Conservation (phyloP, 2,113 vertebrate genomes). For the Calidris pygmaea region DNA sequence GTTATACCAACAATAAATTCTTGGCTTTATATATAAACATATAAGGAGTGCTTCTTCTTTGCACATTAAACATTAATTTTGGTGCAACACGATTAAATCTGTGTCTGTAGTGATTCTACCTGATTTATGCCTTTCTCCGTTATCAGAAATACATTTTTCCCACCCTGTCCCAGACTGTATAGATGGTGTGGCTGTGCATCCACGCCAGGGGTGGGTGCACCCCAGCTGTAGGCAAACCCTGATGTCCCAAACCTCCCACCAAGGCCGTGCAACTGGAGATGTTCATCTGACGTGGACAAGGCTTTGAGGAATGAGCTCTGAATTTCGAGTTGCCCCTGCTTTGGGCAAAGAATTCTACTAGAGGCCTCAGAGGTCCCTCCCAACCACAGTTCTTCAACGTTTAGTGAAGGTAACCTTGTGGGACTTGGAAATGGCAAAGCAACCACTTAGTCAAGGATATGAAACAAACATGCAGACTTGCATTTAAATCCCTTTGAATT, state of each 20-base stretch:
- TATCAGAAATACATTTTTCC: not conserved
- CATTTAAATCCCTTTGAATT: not conserved
- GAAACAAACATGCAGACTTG: not conserved
- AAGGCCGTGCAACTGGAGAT: not conserved
- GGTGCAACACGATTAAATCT: not conserved
- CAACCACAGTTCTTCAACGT: not conserved
- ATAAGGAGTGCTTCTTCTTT: not conserved
- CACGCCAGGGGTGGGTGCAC: not conserved
- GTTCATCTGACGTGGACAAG: not conserved
- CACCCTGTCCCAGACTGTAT: not conserved
- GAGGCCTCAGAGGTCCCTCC: not conserved
- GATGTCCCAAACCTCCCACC: not conserved
- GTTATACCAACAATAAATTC: not conserved
- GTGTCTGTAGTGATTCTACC: not conserved
- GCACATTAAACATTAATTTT: not conserved
- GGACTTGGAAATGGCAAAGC: not conserved
- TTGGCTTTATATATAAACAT: not conserved
- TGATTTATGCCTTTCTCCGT: not conserved
- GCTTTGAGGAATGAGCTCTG: not conserved
- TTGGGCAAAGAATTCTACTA: not conserved
- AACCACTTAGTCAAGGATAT: not conserved
- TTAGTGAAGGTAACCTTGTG: not conserved
- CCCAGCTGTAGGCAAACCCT: not conserved
- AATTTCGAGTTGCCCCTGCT: not conserved
- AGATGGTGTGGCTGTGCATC: accelerated